Evolutionary conservation across 2,797 vertebrate genomes (phyloP), one percentile per base, ranked within the genome.

Genomic region (Prunella strophiata): DNA sequence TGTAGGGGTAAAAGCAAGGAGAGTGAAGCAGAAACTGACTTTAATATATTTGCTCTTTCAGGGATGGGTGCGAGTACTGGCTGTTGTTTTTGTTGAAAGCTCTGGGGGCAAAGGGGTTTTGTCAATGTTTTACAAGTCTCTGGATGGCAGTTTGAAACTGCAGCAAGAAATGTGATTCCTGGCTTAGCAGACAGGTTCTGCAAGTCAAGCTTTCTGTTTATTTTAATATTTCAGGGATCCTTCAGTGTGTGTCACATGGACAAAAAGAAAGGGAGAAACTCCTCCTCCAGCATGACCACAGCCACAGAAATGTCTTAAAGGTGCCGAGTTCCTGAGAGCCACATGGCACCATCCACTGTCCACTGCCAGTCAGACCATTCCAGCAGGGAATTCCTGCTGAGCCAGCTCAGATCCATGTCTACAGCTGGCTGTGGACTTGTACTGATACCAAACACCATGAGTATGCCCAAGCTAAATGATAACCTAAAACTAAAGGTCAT

Each of bases 111-210:
- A 62, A 62, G 77, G 30, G 70, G 51, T 19, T 93, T 94, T 91
- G 86, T 94, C 88, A 88, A 80, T 91, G 84, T 95, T 96, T 96
- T 96, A 81, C 92, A 92, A 80, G 70, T 90, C 84, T 93, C 85
- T 90, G 63, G 92, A 71, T 89, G 94, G 75, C 48, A 3, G 91
- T 93, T 96, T 96, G 91, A 96, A 96, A 85, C 76, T 88, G 87
- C 91, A 94, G 76, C 61, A 50, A 96, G 96, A 94, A 97, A 97
- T 94, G 96, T 94, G 95, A 97, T 94, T 97, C 96, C 96, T 87
- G 91, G 88, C 96, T 97, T 91, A 96, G 96, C 96, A 94, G 95
- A 96, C 94, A 96, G 95, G 95, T 97, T 97, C 96, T 97, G 94
- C 97, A 96, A 96, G 96, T 97, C 95, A 94, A 91, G 88, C 85